Conservation (phyloP, 2,113 vertebrate species). For the Numida meleagris region DNA sequence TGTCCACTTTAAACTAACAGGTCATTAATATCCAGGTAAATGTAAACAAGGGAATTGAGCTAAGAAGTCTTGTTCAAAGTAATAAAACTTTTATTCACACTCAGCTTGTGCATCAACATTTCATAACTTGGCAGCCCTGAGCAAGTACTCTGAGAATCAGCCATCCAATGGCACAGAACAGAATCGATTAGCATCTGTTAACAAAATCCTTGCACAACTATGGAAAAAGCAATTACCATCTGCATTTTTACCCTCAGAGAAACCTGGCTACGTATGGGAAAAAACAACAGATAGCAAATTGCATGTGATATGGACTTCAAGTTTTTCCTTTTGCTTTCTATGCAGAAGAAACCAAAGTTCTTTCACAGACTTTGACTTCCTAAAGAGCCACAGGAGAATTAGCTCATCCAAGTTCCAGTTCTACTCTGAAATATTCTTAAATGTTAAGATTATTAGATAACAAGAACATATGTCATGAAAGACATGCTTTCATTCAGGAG, state of each 20-base stretch:
- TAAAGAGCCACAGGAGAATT: slow-evolving; percentile 30
- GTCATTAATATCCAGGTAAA: slow-evolving; percentile 14
- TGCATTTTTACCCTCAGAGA: neutral
- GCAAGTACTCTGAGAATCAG: neutral
- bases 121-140: slow-evolving; percentile 40
- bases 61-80: neutral
- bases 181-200: neutral
- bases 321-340: neutral
- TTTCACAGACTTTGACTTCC: slow-evolving; percentile 20
- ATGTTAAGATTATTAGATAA: neutral
- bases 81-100: slow-evolving; percentile 53
- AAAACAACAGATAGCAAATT: neutral
- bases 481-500: neutral
- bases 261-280: neutral
- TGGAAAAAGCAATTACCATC: neutral
- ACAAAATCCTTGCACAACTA: neutral
- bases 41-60: slow-evolving; percentile 41
- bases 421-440: neutral
- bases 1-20: slow-evolving; percentile 10
- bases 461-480: neutral
- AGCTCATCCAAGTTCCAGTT: neutral
- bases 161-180: neutral
- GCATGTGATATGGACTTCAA: neutral
- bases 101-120: slow-evolving; percentile 25
- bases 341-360: neutral